Base-by-base conservation (phyloP, 2,113 vertebrate genomes). In the Anolis carolinensis region DNA sequence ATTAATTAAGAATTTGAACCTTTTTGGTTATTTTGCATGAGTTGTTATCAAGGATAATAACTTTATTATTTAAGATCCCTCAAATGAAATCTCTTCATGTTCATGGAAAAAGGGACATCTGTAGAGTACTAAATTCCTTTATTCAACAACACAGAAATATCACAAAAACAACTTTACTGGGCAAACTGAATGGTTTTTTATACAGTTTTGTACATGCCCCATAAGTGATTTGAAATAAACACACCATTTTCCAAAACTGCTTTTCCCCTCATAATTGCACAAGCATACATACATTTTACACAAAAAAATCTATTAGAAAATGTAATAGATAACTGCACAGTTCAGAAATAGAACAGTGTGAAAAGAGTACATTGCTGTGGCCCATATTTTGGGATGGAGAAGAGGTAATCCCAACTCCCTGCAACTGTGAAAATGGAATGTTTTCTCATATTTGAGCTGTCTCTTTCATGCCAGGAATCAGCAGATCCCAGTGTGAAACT, bases 111-210 rank as follows among this genome's bases (percentile, higher is more conserved):
- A 95, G 95, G 95, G 95, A 96, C 94, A 95, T 96, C 86, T 94
- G 95, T 96, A 96, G 97, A 96, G 95, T 97, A 97, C 97, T 97
- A 97, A 97, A 97, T 93, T 97, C 94, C 96, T 97, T 97, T 97
- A 97, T 97, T 97, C 94, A 97, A 97, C 97, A 97, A 97, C 97
- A 97, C 97, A 97, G 96, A 97, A 97, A 97, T 97, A 96, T 96
- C 97, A 97, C 97, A 97, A 97, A 97, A 97, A 97, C 96, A 97
- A 96, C 92, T 97, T 96, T 97, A 97, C 96, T 95, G 97, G 97
- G 97, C 96, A 97, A 96, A 95, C 93, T 89, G 94, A 95, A 97
- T 95, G 94, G 94, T 96, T 97, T n/a, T 59, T 96, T 97, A 96
- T 96, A 97, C 96, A 97, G 93, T 96, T 97, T 97, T 97, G 95